Conservation (phyloP, 2,888 invertebrate genomes). For the Perizoma flavofasciatum region DNA sequence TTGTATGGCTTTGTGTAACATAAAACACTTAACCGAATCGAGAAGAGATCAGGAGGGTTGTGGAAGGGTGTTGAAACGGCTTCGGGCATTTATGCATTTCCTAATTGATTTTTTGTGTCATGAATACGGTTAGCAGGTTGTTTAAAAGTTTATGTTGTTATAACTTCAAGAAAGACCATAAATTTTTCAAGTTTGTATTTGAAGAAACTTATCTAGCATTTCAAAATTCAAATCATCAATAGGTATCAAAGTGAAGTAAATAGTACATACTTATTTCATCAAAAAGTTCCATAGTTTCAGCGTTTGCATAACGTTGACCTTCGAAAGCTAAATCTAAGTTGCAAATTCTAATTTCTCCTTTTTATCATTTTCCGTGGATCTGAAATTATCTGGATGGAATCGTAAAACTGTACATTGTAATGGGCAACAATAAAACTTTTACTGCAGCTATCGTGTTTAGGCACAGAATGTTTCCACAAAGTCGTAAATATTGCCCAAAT, state of each 20-base stretch:
- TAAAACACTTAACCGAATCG: constrained; percentile 70
- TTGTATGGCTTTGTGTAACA: constrained; percentile 74
- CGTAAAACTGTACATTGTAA: constrained; percentile 64
- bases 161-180: background rate
- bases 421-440: constrained; percentile 64
- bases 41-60: constrained; percentile 49
- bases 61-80: constrained; percentile 47
- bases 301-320: constrained; percentile 3
- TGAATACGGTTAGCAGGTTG: constrained; percentile 36
- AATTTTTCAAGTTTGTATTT: no score
- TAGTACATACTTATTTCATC: no score
- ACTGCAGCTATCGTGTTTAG: constrained; percentile 49
- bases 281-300: background rate
- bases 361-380: constrained; percentile 36
- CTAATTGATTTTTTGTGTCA: constrained; percentile 55
- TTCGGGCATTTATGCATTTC: constrained; percentile 47
- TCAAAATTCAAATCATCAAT: no score
- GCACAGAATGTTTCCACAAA: constrained; percentile 53
- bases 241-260: no score
- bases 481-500: constrained; percentile 65
- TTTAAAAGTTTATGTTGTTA: constrained; percentile 29
- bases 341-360: constrained; percentile 1
- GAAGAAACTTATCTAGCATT: no score
- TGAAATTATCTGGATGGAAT: constrained; percentile 54
- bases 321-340: constrained; percentile 1